phyloP scores from a whole-genome alignment of 2,113 vertebrate species.

The Dicrurus megarhynchus region DNA sequence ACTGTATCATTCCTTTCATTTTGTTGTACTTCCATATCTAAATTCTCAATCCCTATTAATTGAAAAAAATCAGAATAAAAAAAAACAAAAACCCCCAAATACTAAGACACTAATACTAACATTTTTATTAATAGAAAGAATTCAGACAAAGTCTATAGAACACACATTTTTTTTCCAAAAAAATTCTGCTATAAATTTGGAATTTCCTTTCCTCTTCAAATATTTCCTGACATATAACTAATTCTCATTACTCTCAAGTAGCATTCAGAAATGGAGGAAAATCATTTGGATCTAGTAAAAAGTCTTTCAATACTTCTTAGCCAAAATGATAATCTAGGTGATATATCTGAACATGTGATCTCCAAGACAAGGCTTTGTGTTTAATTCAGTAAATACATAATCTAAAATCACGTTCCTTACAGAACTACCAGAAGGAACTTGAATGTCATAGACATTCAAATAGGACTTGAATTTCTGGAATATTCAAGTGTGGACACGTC shows the following conservation, averaged over 20 bases:
- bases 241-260: neutral
- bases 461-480: neutral
- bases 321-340: neutral
- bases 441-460: neutral
- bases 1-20: neutral
- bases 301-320: neutral
- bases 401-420: neutral
- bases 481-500: neutral
- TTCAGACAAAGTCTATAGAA: neutral
- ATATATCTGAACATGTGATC: neutral
- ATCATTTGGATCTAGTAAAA: neutral
- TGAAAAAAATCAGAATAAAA: neutral
- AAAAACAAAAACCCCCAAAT: neutral
- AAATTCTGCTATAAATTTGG: neutral
- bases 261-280: neutral
- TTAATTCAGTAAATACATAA: neutral
- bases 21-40: neutral
- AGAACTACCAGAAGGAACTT: neutral
- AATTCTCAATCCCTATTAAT: neutral
- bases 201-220: neutral
- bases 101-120: neutral
- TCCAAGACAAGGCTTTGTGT: neutral
- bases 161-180: neutral
- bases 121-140: neutral
- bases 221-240: neutral